Base-by-base conservation (phyloP, 2,113 vertebrate genomes). In the Geococcyx californianus region DNA sequence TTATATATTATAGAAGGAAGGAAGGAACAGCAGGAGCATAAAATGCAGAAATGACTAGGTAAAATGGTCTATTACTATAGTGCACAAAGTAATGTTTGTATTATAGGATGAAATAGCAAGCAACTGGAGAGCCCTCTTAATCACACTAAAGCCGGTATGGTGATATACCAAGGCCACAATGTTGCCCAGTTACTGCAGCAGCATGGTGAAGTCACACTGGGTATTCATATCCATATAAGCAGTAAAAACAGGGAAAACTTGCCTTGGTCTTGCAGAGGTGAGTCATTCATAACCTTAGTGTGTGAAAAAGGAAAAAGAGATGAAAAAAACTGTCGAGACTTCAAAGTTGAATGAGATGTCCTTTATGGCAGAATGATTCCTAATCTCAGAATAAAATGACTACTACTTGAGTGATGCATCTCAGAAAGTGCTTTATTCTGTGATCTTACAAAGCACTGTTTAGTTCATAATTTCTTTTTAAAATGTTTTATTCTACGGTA, bases 391-490 rank as follows among this genome's bases (percentile, higher is more conserved):
- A 10, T 63, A 56, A 44, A 78, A 49, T 26, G 56, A 7, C 11
- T 52, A 13, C 33, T 42, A 36, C 9, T 51, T 59, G 54, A 80
- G 45, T 0, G 0, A 66, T 51, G 17, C 20, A 13, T 63, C 34
- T 25, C 66, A 67, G 40, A 55, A 76, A 82, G 36, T 42, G 29
- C 10, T 87, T 69, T 34, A 38, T 59, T 77, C 16, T 62, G 16
- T 63, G 28, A 52, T 72, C 47, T 51, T 55, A 47, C 4, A 18
- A 10, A 73, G 28, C 20, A 51, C 74, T 88, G 34, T 83, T 94
- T 90, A 59, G 81, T 47, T 91, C 31, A 21, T 77, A 49, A 74
- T 77, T 88, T 92, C 36, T 5, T 90, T 93, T 73, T 83, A 24
- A 69, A 79, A 83, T 85, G 38, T 47, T 93, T 85, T 69, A 31